Base-by-base conservation (phyloP, 1,140 invertebrate species). In the Caerostris darwini region DNA sequence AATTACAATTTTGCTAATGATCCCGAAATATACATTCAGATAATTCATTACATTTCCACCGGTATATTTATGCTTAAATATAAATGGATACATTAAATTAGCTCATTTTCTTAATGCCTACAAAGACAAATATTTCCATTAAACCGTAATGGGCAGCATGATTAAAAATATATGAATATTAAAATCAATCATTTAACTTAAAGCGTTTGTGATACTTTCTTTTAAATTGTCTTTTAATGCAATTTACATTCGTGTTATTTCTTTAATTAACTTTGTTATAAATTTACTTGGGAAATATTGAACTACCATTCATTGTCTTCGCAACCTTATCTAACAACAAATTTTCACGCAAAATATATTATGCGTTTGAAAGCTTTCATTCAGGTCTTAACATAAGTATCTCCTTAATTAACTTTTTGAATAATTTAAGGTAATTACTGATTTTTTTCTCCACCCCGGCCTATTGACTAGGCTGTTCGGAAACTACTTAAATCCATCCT, bases 371-470 rank as follows among this genome's bases (percentile, higher is more conserved):
- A 83, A 57, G 82, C 53, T 83, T 83, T 83, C 17, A 58, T 83
- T 83, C 56, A n/a, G 82, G 5, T 83, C 53, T 83, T 83, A 83
- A 58, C 56, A 58, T 83, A 83, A 83, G 82, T 83, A 83, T 58
- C 82, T 83, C n/a, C 82, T 83, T 83, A 83, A 83, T 83, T 83
- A 83, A 83, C 82, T 83, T 83, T 83, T 83, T 83, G 56, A 83
- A 83, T 83, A 83, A 83, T 83, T 83, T 83, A 58, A 58, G 56
- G 19, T 58, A 83, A 83, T 83, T 83, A 83, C 56, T 58, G 8
- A 57, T 83, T 83, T 83, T 56, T 14, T 5, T 17, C 7, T 3
- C 69, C 59, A 7, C 8, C 10, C 12, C 14, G 4, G 10, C 53
- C 19, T 19, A 34, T 57, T 58, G 5, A 58, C n/a, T n/a, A 7